Evolutionary conservation across 2,888 invertebrate species (phyloP), one percentile per base, ranked within the genome.

Genomic region (Physocephala rufipes): DNA sequence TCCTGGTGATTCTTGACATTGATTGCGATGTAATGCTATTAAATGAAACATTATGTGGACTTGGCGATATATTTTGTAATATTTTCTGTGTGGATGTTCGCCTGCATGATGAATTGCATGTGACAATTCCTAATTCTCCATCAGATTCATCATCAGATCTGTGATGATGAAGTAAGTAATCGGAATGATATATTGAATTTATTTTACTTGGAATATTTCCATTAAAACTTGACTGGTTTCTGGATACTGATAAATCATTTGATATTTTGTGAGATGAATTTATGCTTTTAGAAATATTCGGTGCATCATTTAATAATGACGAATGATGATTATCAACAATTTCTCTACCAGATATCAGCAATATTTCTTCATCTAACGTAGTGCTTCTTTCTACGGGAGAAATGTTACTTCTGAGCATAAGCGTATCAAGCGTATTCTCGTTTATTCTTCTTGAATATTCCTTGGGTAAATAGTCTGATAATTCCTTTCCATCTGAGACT

Each of bases 201-300:
- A 21, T 0, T 51, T 45, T 49, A 36, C 36, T 49, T 5, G 43
- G 5, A 26, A 9, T 15, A 1, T 21, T n/a, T 28, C 1, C 15
- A 61, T n/a, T 24, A n/a, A 26, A 58, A 24, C 59, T 47, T 21
- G 53, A 21, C 7, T 21, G 21, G 12, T 53, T 21, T 53, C n/a
- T 53, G 2, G 16, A 12, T 9, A n/a, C 21, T 53, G 3, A 36
- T 36, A 9, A 9, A 19, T 53, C 21, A 19, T 53, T n/a, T 13
- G n/a, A 49, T 28, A n/a, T 21, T 15, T 49, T 49, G 1, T n/a
- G 16, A 26, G 26, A 47, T 28, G 75, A 70, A 53, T 72, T 62
- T 67, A 64, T 43, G 30, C 69, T 45, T 55, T 73, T 63, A 12
- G 73, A 74, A n/a, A 75, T 24, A 66, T 72, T 66, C 73, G 74